Conservation (phyloP, 2,797 vertebrate genomes). For the Microchirus variegatus region DNA sequence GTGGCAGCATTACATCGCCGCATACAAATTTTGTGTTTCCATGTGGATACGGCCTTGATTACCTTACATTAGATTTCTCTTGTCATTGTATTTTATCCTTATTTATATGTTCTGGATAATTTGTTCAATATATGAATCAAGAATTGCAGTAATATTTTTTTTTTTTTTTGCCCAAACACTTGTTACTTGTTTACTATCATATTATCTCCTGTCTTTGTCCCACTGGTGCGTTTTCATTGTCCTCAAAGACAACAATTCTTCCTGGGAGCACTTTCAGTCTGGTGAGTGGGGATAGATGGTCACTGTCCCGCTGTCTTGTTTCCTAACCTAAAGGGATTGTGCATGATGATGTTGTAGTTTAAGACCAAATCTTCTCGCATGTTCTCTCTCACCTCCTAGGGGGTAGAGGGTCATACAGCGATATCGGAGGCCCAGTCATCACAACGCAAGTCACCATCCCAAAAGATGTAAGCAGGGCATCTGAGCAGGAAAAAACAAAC, state of each 20-base stretch:
- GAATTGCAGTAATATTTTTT: neutral
- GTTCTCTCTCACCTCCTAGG: constrained; percentile 69
- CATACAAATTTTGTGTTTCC: no score
- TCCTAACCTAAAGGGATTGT: constrained; percentile 29
- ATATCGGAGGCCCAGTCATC: constrained; percentile 96
- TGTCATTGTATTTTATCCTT: neutral
- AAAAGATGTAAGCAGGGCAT: constrained; percentile 90
- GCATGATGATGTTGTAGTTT: constrained; percentile 18
- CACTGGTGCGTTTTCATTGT: constrained; percentile 41
- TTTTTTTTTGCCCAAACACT: neutral
- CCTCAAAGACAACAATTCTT: constrained; percentile 82
- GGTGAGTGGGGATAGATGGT: constrained; percentile 71
- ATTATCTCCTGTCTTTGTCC: constrained; percentile 35
- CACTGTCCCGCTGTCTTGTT: constrained; percentile 33
- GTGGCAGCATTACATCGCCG: no score
- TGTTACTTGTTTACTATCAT: constrained; percentile 13
- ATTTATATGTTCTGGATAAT: neutral
- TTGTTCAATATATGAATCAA: neutral
- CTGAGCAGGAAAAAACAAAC: neutral
- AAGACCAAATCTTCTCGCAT: constrained; percentile 2
- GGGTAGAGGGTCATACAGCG: constrained; percentile 93
- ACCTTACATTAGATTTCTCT: no score
- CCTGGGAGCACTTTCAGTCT: constrained; percentile 82
- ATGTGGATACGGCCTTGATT: no score
- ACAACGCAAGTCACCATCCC: constrained; percentile 99